Conservation (phyloP, 1,140 invertebrate species). For the Cylas formicarius region DNA sequence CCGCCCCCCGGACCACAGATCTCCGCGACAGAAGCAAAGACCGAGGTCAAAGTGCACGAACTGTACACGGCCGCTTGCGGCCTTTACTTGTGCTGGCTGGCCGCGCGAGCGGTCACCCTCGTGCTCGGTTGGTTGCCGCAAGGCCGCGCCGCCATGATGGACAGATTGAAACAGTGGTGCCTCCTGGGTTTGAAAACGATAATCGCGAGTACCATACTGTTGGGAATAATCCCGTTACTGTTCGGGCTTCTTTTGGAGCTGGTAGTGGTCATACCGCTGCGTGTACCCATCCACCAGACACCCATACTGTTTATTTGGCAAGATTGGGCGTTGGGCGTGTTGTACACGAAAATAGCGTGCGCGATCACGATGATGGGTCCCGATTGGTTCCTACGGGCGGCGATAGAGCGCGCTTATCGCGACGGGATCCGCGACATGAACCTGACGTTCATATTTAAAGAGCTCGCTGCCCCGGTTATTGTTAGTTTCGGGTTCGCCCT, state of each 20-base stretch:
- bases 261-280: constrained; percentile 83
- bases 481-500: constrained; percentile 79
- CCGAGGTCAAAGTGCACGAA: constrained; percentile 76
- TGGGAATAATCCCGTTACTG: constrained; percentile 87
- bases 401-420: constrained; percentile 82
- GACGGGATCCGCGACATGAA: constrained; percentile 92
- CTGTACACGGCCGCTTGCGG: constrained; percentile 92
- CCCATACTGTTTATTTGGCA: constrained; percentile 94
- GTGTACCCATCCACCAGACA: constrained; percentile 90
- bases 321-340: constrained; percentile 93
- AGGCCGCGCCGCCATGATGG: constrained; percentile 69
- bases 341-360: constrained; percentile 97
- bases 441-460: constrained; percentile 73
- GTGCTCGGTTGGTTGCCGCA: constrained; percentile 81
- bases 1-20: constrained; percentile 42
- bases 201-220: constrained; percentile 68
- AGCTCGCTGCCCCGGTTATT: constrained; percentile 84
- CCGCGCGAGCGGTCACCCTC: constrained; percentile 67
- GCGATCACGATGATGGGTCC: constrained; percentile 96
- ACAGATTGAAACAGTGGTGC: constrained; percentile 69
- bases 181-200: constrained; percentile 59
- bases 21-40: constrained; percentile 41
- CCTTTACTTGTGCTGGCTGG: constrained; percentile 88
- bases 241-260: constrained; percentile 88
- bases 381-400: constrained; percentile 85